Evolutionary conservation across 2,888 invertebrate genomes (phyloP), one percentile per base, ranked within the genome.

Genomic region (Sarcophaga variegata): DNA sequence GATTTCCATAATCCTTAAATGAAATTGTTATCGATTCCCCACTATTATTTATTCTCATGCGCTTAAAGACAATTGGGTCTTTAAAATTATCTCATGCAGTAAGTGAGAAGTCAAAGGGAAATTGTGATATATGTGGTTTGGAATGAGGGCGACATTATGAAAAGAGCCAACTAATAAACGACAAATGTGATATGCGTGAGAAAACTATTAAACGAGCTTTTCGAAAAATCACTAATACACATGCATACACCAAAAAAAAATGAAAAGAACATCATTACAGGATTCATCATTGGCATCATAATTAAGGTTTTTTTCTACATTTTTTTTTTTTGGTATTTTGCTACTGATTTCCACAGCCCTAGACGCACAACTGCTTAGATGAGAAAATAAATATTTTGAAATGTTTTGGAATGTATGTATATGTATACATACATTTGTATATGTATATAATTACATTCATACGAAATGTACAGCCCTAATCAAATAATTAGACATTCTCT

Each of bases 131-230:
- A 17, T 45, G 8, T 14, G 14, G 17, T 6, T 75, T 75, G 11
- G 27, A 12, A 37, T 37, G 54, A 14, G 10, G 14, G 54, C 1
- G 54, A 54, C 25, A 70, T 54, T 54, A 54, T 54, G 27, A 76
- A 27, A 75, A 59, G 47, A 77, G 62, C 54, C 2, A 81, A 12
- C 60, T 67, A 67, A 85, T 81, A 81, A 81, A 81, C 20, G 76
- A 76, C 66, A 81, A 85, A 85, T 85, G 66, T 66, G 80, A 66
- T 84, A 81, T 81, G 72, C 76, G 76, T 85, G 84, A 85, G 80
- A 85, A 85, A 85, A 81, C 76, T 85, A 81, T 77, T 62, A 85
- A 85, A 81, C 76, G n/a, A 84, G 27, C 75, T 71, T 22, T 47
- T 59, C 20, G 60, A 59, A 45, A 37, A 80, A 70, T 84, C 45